Percentiles rank a stretch among this genome's conserved stretches.
Evolutionary conservation across 2,797 vertebrate genomes (phyloP).

Genomic region (Thamnophis elegans): DNA sequence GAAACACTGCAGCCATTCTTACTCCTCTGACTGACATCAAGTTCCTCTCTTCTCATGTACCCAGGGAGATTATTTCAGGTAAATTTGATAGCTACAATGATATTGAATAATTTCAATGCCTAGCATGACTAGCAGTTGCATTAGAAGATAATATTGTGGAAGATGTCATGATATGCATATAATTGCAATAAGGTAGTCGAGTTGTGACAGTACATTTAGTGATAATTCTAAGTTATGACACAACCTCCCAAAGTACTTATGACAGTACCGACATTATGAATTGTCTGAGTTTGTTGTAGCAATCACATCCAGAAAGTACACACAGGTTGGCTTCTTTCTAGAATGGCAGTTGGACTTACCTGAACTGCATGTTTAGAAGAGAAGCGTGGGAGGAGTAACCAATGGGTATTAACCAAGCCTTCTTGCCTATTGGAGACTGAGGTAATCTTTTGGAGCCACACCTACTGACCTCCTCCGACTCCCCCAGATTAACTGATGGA

Average conservation of each 20-base stretch:
- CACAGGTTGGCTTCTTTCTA: too few relatives aligned
- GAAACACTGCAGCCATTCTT: slow-evolving; percentile 86
- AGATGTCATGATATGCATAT: background rate
- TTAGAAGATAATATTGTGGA: background rate
- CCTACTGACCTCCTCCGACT: too few relatives aligned
- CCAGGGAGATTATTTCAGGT: slow-evolving; percentile 84
- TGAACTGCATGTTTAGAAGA: too few relatives aligned
- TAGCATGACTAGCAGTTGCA: background rate
- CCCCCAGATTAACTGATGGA: too few relatives aligned
- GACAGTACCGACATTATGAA: background rate
- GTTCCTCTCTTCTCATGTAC: slow-evolving; percentile 67
- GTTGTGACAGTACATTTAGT: background rate
- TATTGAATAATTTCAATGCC: background rate
- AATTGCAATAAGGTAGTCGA: background rate
- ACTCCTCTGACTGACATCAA: slow-evolving; percentile 85
- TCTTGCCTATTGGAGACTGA: too few relatives aligned
- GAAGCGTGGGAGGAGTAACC: too few relatives aligned
- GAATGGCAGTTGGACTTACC: too few relatives aligned
- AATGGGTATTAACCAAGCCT: too few relatives aligned
- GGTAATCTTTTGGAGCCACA: too few relatives aligned
- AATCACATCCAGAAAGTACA: too few relatives aligned
- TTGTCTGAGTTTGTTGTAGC: too few relatives aligned
- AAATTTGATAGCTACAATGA: slow-evolving; percentile 25
- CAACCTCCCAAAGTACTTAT: background rate
- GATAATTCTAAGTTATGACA: background rate